Evolutionary conservation across 2,888 invertebrate genomes (phyloP).

Genomic region (Lathronympha strigana): DNA sequence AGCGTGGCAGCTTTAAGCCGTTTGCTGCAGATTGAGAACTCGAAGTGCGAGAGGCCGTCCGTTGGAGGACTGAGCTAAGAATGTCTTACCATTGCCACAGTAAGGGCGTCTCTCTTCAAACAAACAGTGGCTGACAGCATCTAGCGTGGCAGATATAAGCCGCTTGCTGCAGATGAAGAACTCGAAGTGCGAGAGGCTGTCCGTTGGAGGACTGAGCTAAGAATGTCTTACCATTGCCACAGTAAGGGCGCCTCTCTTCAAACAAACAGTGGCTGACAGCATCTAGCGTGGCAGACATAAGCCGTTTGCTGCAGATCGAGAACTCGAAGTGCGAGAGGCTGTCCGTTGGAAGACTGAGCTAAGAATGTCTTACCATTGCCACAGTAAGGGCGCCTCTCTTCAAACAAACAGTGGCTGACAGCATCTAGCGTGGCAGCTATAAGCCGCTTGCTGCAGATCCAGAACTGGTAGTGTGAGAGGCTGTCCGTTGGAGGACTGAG

Average conservation of each 20-base stretch:
- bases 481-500: neutral
- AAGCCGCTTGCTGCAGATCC: neutral
- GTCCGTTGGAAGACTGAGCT: too few relatives aligned
- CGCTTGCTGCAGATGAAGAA: constrained; percentile 81
- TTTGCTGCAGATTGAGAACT: neutral
- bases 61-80: neutral
- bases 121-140: constrained; percentile 79
- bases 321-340: too few relatives aligned
- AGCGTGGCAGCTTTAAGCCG: constrained; percentile 53
- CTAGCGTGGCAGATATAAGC: constrained; percentile 71
- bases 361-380: too few relatives aligned
- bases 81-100: constrained; percentile 85
- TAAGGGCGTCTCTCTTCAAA: constrained; percentile 69
- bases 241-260: constrained; percentile 71
- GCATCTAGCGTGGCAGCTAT: constrained; percentile 62
- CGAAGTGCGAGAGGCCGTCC: neutral
- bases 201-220: constrained; percentile 70
- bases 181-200: constrained; percentile 62
- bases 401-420: constrained; percentile 78
- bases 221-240: constrained; percentile 85
- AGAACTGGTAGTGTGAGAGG: neutral
- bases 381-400: constrained; percentile 74
- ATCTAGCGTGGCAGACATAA: constrained; percentile 72
- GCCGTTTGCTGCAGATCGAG: constrained; percentile 75
- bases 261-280: constrained; percentile 79